These are phyloP conservation scores for Petrolisthes cinctipes DNA, from an alignment of 2,888 invertebrate genomes.

Conservation along the genomic window DNA sequence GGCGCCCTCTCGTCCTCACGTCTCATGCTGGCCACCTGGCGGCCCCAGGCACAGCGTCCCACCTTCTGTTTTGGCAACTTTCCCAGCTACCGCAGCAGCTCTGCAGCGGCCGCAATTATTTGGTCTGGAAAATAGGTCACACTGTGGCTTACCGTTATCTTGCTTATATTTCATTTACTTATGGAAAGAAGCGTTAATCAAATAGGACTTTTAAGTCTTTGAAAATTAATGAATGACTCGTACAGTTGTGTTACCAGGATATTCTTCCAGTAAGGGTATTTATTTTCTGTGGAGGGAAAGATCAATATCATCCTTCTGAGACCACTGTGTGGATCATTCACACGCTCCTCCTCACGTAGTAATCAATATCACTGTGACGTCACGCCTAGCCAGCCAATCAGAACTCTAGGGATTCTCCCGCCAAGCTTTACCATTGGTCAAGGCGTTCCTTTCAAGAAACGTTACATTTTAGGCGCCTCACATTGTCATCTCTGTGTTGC, in stretches of 20 bases:
- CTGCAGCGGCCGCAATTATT: conserved; percentile 45
- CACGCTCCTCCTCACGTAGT: conserved; percentile 26
- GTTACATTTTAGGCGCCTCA: conserved; percentile 15
- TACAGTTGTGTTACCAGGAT: no score
- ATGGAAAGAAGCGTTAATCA: no score
- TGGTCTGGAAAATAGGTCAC: conserved; percentile 43
- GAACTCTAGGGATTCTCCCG: conserved; percentile 32
- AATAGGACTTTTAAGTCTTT: no score
- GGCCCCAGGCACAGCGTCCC: conserved; percentile 19
- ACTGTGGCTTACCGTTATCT: background rate
- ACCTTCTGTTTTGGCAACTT: conserved; percentile 41
- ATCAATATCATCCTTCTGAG: conserved; percentile 48
- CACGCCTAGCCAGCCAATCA: conserved; percentile 36
- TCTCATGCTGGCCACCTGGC: conserved; percentile 41
- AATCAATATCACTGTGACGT: conserved; percentile 58
- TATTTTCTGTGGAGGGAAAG: conserved; percentile 45
- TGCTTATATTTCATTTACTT: no score
- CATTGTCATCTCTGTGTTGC: conserved; percentile 15
- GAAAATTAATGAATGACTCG: no score
- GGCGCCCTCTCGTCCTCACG: conserved; percentile 27
- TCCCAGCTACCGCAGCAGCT: conserved; percentile 46
- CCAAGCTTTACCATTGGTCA: conserved; percentile 38
- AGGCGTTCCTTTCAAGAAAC: background rate
- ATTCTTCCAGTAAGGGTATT: background rate
- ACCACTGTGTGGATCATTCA: conserved; percentile 9